Evolutionary conservation across 2,888 invertebrate genomes (phyloP).

Genomic region (Aspidiotus rigidus): DNA sequence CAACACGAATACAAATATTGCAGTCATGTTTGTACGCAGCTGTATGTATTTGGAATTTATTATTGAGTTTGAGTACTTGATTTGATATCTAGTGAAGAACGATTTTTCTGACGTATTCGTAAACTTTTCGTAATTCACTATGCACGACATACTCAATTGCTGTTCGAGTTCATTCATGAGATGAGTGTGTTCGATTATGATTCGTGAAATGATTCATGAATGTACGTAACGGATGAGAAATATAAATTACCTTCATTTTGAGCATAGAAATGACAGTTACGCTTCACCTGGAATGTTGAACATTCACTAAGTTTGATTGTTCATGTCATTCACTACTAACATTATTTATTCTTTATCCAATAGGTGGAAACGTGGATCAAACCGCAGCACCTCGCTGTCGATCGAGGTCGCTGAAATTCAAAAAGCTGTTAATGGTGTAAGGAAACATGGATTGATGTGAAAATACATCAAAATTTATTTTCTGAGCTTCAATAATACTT

Average conservation of each 20-base stretch:
- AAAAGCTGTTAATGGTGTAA: background rate
- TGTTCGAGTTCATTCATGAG: background rate
- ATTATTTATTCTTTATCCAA: slow-evolving; percentile 9
- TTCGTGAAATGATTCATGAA: background rate
- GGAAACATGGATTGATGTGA: slow-evolving; percentile 7
- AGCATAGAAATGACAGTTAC: slow-evolving; percentile 13
- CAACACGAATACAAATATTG: too few relatives aligned
- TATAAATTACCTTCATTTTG: slow-evolving; percentile 11
- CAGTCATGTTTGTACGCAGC: too few relatives aligned
- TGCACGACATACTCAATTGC: too few relatives aligned
- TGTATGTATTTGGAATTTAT: too few relatives aligned
- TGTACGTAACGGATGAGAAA: slow-evolving; percentile 15
- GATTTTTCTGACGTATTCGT: too few relatives aligned
- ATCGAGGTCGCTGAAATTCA: background rate
- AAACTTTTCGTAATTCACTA: too few relatives aligned
- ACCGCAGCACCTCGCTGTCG: background rate
- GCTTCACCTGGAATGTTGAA: slow-evolving; percentile 14
- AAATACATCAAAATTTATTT: slow-evolving; percentile 11
- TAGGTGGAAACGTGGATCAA: background rate
- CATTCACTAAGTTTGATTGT: slow-evolving; percentile 12
- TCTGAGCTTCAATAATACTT: slow-evolving; percentile 7
- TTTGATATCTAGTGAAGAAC: background rate
- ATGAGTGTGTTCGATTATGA: slow-evolving; percentile 5
- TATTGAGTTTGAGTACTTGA: too few relatives aligned
- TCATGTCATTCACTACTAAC: slow-evolving; percentile 13